Evolutionary conservation across 2,113 vertebrate species (phyloP).

Genomic region (Ciconia boyciana): DNA sequence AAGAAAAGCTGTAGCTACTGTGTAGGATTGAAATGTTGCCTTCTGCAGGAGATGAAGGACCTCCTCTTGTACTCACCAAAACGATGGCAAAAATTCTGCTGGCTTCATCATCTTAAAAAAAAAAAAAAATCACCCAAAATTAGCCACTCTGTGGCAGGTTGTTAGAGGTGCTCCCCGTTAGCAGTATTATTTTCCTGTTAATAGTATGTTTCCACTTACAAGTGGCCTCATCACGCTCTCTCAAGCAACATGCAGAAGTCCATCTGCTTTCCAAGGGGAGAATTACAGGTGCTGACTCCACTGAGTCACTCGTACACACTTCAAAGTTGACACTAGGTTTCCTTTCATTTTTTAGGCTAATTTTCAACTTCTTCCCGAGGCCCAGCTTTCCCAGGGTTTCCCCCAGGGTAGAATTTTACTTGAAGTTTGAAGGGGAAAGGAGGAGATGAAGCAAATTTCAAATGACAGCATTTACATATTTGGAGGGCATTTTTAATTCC

Average conservation of each 20-base stretch:
- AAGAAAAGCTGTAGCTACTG: background rate
- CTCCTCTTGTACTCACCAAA: background rate
- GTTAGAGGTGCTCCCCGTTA: background rate
- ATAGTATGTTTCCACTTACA: background rate
- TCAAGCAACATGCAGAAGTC: background rate
- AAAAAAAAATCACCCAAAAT: background rate
- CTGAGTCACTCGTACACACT: background rate
- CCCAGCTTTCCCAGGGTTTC: background rate
- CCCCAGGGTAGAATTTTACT: background rate
- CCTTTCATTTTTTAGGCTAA: background rate
- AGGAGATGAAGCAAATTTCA: background rate
- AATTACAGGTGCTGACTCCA: background rate
- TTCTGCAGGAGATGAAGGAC: background rate
- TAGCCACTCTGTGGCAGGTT: background rate
- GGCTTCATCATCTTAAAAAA: background rate
- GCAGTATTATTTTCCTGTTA: background rate
- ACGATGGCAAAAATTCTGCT: background rate
- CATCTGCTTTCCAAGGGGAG: background rate
- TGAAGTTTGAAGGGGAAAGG: background rate
- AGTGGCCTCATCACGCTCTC: background rate
- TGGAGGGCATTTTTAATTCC: slow-evolving; percentile 4
- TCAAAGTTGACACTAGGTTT: background rate
- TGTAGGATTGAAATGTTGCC: background rate
- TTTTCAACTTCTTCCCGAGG: background rate
- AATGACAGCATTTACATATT: background rate